Conservation (phyloP, 1,140 invertebrate species). For the Drosophila ohnishii region DNA sequence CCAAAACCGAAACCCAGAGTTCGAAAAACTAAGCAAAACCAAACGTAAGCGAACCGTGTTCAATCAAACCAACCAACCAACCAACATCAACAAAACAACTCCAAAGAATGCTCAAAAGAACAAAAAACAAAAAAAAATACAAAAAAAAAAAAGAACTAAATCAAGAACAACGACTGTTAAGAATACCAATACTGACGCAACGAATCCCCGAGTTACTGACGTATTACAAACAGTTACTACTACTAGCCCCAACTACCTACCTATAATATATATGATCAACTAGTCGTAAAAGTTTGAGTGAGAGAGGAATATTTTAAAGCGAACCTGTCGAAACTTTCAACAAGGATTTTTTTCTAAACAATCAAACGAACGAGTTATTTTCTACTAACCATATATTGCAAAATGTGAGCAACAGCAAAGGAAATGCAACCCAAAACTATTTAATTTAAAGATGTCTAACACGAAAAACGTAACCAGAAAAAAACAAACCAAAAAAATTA, state of each 20-base stretch:
- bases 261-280: constrained; percentile 53
- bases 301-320: constrained; percentile 65
- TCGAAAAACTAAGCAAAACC: constrained; percentile 54
- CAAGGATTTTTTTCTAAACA: constrained; percentile 49
- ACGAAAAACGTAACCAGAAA: constrained; percentile 47
- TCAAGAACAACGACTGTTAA: constrained; percentile 47
- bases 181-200: constrained; percentile 45
- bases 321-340: constrained; percentile 45
- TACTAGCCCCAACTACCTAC: constrained; percentile 48
- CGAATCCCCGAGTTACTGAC: constrained; percentile 67
- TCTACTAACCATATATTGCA: constrained; percentile 66
- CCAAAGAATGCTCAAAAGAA: constrained; percentile 75
- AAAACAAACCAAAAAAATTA: constrained; percentile 19
- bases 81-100: constrained; percentile 70
- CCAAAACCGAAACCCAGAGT: constrained; percentile 73
- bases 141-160: constrained; percentile 6
- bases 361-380: constrained; percentile 71
- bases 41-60: constrained; percentile 73
- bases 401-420: constrained; percentile 58
- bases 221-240: constrained; percentile 54
- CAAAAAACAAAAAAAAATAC: constrained; percentile 47
- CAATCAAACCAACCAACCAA: constrained; percentile 53
- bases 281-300: constrained; percentile 76
- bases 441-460: constrained; percentile 65
- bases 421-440: constrained; percentile 49